These are phyloP conservation scores for Hozukius guyotensis DNA, from an alignment of 2,797 vertebrate genomes.

Conservation along the genomic window DNA sequence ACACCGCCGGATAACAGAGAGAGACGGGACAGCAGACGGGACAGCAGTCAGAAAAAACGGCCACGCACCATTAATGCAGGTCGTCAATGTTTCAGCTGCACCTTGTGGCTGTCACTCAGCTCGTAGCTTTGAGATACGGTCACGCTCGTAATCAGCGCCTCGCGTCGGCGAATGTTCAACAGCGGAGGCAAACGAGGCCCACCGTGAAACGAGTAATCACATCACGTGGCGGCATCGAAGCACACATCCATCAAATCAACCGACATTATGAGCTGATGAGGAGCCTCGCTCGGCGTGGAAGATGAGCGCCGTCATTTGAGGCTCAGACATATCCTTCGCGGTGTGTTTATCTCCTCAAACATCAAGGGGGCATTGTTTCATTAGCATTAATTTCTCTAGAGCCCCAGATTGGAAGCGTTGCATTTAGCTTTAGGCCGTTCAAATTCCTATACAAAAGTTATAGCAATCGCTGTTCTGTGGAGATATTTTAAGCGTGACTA, in stretches of 20 bases:
- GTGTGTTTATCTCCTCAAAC: constrained; percentile 60
- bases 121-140: constrained; percentile 29
- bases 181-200: constrained; percentile 24
- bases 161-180: not conserved
- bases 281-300: constrained; percentile 7
- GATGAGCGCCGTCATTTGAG: constrained; percentile 30
- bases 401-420: constrained; percentile 56
- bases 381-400: constrained; percentile 64
- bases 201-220: constrained; percentile 40
- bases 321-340: constrained; percentile 5
- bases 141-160: constrained; percentile 34
- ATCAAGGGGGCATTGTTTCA: constrained; percentile 67
- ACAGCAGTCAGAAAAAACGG: constrained; percentile 28
- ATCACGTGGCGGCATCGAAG: constrained; percentile 40
- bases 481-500: constrained; percentile 65
- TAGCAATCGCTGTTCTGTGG: constrained; percentile 41
- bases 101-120: constrained; percentile 57
- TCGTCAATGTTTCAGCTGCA: constrained; percentile 46
- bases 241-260: constrained; percentile 58
- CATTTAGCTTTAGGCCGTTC: constrained; percentile 54
- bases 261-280: constrained; percentile 46
- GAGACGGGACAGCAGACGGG: constrained; percentile 27
- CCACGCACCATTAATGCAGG: constrained; percentile 50
- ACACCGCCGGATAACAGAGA: constrained; percentile 42
- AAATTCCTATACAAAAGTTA: constrained; percentile 40